Base-by-base conservation (phyloP, 2,113 vertebrate species). In the Irena cyanogastra region DNA sequence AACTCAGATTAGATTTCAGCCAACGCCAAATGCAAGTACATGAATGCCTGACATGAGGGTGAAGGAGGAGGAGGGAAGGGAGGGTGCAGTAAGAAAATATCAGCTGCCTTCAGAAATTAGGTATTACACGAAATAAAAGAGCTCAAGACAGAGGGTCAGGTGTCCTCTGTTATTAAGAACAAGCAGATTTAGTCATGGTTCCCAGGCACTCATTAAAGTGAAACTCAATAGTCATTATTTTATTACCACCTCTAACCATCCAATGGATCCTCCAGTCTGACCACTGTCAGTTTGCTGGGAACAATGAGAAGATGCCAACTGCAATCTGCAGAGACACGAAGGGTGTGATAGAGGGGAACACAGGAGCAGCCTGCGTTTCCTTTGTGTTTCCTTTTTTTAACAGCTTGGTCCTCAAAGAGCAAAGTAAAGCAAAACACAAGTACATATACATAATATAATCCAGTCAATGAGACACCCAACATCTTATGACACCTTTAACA, bases 141-240 rank as follows among this genome's bases (percentile, higher is more conserved):
- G 61, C 69, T 95, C 41, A 68, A 65, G 49, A 87, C 56, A 87
- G 72, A 78, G 90, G 65, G 83, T 84, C 81, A 94, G 77, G 49
- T 89, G 60, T 78, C 61, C 69, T 91, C 65, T 75, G 63, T 56
- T 92, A 84, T 75, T 94, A 93, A 68, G 79, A 90, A 52, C 83
- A 91, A 89, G 77, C 14, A 89, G 57, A 91, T 95, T 89, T 91
- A 84, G 77, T 89, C 89, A 89, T 82, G 77, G 89, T 95, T 95
- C 74, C 83, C 57, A 93, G 69, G 12, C 50, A 44, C 53, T 76
- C 41, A 71, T 84, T 87, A 87, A 76, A 89, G 53, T 72, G 93
- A 91, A 95, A 96, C 65, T 89, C 91, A 84, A 56, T 76, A 94
- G 35, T 57, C 77, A 72, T 89, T 89, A 89, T 82, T 95, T 94